Percentiles rank a stretch among this genome's conserved stretches.
Evolutionary conservation across 2,888 invertebrate genomes (phyloP).

Genomic region (Caenorhabditis auriculariae): DNA sequence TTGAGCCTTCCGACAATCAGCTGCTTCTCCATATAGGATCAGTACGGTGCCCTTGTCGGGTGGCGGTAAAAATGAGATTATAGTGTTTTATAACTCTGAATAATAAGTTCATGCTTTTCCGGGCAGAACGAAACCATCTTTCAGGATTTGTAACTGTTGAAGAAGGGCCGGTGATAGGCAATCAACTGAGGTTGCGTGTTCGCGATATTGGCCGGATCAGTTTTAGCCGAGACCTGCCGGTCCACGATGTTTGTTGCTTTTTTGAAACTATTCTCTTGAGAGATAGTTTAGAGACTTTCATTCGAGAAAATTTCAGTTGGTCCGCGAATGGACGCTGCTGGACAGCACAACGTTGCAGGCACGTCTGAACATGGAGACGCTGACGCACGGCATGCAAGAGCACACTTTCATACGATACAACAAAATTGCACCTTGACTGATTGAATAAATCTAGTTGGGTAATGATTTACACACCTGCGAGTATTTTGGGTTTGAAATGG

Average conservation of each 20-base stretch:
- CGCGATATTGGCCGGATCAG: constrained; percentile 62
- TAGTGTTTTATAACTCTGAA: too few relatives aligned
- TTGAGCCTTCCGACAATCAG: too few relatives aligned
- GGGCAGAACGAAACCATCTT: too few relatives aligned
- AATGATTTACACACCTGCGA: too few relatives aligned
- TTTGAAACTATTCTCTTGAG: background rate
- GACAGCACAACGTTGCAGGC: constrained; percentile 56
- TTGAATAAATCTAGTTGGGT: too few relatives aligned
- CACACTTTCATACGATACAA: constrained; percentile 51
- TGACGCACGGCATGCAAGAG: constrained; percentile 62
- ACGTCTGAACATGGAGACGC: constrained; percentile 60
- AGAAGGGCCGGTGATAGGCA: constrained; percentile 54
- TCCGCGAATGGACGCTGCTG: constrained; percentile 61
- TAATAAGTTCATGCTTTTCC: too few relatives aligned
- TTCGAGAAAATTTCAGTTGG: constrained; percentile 42
- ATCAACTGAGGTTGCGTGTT: constrained; percentile 51
- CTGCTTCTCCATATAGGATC: too few relatives aligned
- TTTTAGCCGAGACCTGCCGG: constrained; percentile 63
- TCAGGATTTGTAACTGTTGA: constrained; percentile 62
- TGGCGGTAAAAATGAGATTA: too few relatives aligned
- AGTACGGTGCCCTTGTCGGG: too few relatives aligned
- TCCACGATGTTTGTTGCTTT: constrained; percentile 55
- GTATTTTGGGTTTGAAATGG: too few relatives aligned
- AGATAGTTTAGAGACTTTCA: background rate
- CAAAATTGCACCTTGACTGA: constrained; percentile 34